A percentile compares a stretch with the other conserved stretches of the same genome.
These are phyloP conservation scores for Acrobasis consociella DNA, from an alignment of 2,888 invertebrate genomes.

Conservation along the genomic window DNA sequence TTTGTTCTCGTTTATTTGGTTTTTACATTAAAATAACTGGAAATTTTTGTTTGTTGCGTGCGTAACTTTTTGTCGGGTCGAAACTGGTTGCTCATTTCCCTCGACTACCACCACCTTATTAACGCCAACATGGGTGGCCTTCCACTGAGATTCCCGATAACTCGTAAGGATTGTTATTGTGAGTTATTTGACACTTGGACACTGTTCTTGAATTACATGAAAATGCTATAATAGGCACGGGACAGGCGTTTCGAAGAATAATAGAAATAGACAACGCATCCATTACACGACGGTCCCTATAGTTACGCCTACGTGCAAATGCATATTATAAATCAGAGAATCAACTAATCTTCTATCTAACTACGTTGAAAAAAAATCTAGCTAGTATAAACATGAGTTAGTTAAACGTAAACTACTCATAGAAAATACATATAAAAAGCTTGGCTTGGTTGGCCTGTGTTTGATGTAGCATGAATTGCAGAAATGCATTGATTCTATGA, in stretches of 20 bases:
- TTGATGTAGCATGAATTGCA: too few relatives aligned
- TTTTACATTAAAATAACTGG: too few relatives aligned
- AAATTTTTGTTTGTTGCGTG: too few relatives aligned
- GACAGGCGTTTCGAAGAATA: background rate
- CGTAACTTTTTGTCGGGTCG: too few relatives aligned
- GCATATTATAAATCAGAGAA: background rate
- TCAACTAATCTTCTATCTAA: too few relatives aligned
- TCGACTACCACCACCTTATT: background rate
- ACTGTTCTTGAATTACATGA: conserved; percentile 16
- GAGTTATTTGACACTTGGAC: conserved; percentile 19
- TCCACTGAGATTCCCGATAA: conserved; percentile 8
- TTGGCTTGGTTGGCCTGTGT: too few relatives aligned
- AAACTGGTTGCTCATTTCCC: background rate
- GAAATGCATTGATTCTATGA: too few relatives aligned
- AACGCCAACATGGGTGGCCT: conserved; percentile 17
- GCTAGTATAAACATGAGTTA: too few relatives aligned
- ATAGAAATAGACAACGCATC: conserved; percentile 1
- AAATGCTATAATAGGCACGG: conserved; percentile 7
- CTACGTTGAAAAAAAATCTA: too few relatives aligned
- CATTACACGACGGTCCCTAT: background rate
- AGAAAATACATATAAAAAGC: too few relatives aligned
- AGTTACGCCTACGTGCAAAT: background rate
- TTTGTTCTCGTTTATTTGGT: too few relatives aligned
- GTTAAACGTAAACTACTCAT: too few relatives aligned
- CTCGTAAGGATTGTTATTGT: conserved; percentile 14